These are phyloP conservation scores for Antheraea yamamai DNA, from an alignment of 2,888 invertebrate genomes.

Conservation along the genomic window DNA sequence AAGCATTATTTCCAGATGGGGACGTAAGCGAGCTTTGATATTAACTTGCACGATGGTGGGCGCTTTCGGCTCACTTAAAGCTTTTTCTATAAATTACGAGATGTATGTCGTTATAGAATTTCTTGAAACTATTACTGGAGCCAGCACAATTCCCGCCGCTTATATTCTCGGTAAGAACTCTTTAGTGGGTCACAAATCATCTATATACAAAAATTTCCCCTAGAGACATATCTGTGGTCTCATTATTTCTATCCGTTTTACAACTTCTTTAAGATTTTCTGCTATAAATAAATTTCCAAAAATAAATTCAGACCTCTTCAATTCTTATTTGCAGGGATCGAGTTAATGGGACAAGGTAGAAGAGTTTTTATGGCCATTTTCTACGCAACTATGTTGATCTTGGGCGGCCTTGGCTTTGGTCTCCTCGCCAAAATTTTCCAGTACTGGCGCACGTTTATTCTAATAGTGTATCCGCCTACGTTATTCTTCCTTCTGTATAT, in stretches of 20 bases:
- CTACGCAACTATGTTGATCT: conserved; percentile 78
- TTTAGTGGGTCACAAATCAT: neutral
- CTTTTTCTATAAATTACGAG: conserved; percentile 81
- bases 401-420: conserved; percentile 87
- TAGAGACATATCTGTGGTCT: neutral
- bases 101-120: conserved; percentile 83
- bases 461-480: conserved; percentile 87
- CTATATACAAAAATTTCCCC: neutral
- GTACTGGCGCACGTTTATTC: conserved; percentile 87
- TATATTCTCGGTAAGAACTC: conserved; percentile 73
- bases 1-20: conserved; percentile 54
- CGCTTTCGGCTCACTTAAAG: conserved; percentile 77
- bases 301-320: neutral
- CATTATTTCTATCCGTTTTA: neutral
- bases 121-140: conserved; percentile 79
- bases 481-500: conserved; percentile 85
- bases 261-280: no score
- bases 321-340: conserved; percentile 61
- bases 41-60: conserved; percentile 69
- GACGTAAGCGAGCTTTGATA: conserved; percentile 67
- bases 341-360: conserved; percentile 70
- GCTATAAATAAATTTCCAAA: neutral
- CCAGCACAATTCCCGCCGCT: conserved; percentile 82
- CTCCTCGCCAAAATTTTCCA: conserved; percentile 85
- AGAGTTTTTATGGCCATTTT: conserved; percentile 70